A percentile compares a stretch with the other conserved stretches of the same genome.
phyloP scores from a whole-genome alignment of 2,888 invertebrate genomes.

The Agrotis segetum region DNA sequence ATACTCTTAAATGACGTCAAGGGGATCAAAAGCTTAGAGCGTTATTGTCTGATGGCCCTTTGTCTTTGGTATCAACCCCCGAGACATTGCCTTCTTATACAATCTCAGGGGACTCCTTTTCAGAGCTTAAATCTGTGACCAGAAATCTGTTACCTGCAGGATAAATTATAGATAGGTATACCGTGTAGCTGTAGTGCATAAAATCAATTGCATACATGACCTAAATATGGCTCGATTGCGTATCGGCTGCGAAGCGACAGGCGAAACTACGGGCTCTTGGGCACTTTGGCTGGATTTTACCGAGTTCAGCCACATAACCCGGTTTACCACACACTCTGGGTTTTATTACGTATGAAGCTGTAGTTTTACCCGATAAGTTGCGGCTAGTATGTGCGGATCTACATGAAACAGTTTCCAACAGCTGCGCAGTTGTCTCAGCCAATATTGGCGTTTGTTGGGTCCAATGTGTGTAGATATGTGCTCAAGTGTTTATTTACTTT shows the following conservation, averaged over 20 bases:
- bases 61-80: conserved; percentile 47
- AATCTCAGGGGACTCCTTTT: conserved; percentile 30
- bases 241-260: neutral
- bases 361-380: conserved; percentile 21
- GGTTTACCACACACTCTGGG: neutral
- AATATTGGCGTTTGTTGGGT: conserved; percentile 30
- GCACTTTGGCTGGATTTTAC: conserved; percentile 6
- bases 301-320: neutral
- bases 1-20: conserved; percentile 40
- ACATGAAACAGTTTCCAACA: neutral
- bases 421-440: conserved; percentile 16
- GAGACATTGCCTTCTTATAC: conserved; percentile 27
- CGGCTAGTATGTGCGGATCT: conserved; percentile 15
- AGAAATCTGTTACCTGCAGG: neutral
- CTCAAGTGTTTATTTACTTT: conserved; percentile 42
- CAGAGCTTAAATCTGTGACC: conserved; percentile 18
- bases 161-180: neutral
- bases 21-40: conserved; percentile 53
- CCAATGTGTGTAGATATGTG: conserved; percentile 38
- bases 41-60: conserved; percentile 50
- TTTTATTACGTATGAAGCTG: conserved; percentile 12
- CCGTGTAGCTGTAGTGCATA: neutral
- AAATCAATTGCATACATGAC: conserved; percentile 19
- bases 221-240: conserved; percentile 8
- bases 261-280: neutral